Percentiles rank a stretch among this genome's conserved stretches.
Conservation (phyloP, 2,797 vertebrate species). For the Euphonia xanthogaster region DNA sequence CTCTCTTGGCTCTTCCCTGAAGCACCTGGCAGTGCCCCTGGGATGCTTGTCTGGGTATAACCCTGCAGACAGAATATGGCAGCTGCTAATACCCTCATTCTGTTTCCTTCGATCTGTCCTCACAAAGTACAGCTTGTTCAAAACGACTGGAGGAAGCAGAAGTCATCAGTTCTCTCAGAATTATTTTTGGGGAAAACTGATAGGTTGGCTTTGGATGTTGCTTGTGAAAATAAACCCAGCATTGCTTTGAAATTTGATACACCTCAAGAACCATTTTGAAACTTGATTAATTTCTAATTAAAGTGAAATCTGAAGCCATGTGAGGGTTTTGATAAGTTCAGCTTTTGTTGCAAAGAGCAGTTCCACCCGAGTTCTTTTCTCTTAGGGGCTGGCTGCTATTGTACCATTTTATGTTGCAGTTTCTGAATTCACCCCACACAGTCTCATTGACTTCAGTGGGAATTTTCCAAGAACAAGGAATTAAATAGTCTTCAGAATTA, state of each 20-base stretch:
- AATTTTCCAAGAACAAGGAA: neutral
- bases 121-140: neutral
- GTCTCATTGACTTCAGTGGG: neutral
- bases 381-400: neutral
- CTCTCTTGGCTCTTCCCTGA: neutral
- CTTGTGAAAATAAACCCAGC: neutral
- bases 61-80: neutral
- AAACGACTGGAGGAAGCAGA: neutral
- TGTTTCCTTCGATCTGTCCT: neutral
- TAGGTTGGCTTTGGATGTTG: neutral
- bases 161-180: neutral
- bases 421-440: neutral
- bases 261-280: neutral
- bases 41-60: neutral
- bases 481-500: constrained; percentile 6
- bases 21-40: neutral
- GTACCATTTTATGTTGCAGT: neutral
- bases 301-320: neutral
- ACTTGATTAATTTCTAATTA: neutral
- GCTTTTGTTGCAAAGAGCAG: neutral
- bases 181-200: neutral
- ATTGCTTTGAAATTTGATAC: neutral
- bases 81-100: neutral
- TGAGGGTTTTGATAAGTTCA: neutral
- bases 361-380: neutral